A percentile compares a stretch with the other conserved stretches of the same genome.
phyloP scores from a whole-genome alignment of 2,113 vertebrate species.

The Elachura formosa region DNA sequence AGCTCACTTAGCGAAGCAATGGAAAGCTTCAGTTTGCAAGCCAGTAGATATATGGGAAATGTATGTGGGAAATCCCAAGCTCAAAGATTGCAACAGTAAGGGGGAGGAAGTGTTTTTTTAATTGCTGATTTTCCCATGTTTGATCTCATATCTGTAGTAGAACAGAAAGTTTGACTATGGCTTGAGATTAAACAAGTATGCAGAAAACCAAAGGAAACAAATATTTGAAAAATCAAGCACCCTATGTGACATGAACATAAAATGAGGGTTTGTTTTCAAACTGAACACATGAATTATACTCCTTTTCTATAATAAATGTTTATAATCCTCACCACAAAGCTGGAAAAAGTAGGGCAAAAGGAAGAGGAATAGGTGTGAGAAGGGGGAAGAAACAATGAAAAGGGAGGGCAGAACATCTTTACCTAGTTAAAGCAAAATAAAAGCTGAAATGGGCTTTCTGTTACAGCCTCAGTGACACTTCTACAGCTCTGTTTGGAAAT shows the following conservation, averaged over 20 bases:
- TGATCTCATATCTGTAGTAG: neutral
- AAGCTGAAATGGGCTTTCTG: neutral
- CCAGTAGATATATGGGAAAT: neutral
- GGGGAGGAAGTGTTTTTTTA: neutral
- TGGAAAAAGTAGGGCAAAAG: neutral
- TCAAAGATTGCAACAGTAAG: neutral
- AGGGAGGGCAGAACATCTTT: neutral
- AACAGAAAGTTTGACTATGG: neutral
- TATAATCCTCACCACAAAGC: neutral
- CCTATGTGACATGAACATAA: neutral
- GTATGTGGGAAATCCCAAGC: neutral
- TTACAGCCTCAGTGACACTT: neutral
- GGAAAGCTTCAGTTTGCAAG: neutral
- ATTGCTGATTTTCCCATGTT: neutral
- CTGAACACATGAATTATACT: neutral
- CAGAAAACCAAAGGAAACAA: neutral
- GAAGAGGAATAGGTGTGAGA: neutral
- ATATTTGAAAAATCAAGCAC: neutral
- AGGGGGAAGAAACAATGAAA: neutral
- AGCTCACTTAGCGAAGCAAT: neutral
- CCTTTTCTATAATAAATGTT: neutral
- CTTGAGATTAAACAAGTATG: neutral
- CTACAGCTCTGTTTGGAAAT: constrained; percentile 13
- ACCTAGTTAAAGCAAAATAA: neutral
- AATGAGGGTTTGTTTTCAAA: constrained; percentile 7